phyloP scores from a whole-genome alignment of 1,140 invertebrate species.

The Vanessa atalanta region DNA sequence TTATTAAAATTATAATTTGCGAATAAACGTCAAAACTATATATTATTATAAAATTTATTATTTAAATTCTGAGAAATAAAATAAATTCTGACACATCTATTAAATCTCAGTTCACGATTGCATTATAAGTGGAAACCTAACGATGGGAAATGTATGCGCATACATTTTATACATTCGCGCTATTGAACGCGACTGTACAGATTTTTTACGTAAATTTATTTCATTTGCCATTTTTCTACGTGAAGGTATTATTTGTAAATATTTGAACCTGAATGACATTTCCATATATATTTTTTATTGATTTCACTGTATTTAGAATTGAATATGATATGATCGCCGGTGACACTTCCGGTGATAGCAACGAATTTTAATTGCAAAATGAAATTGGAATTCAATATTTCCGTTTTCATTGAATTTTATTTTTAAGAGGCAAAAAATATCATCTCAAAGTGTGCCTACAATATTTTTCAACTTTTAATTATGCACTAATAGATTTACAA shows the following conservation, averaged over 20 bases:
- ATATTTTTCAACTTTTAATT: no score
- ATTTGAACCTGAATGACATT: background rate
- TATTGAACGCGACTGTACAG: slow-evolving; percentile 6
- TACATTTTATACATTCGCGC: slow-evolving; percentile 34
- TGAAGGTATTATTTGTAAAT: slow-evolving; percentile 8
- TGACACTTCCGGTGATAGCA: no score
- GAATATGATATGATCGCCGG: background rate
- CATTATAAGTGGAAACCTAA: slow-evolving; percentile 16
- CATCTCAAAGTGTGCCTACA: no score
- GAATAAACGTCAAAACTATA: no score
- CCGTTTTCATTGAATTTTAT: no score
- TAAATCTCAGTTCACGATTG: background rate
- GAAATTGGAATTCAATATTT: no score
- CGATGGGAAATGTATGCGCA: slow-evolving; percentile 41
- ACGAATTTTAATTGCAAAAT: no score
- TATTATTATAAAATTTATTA: no score
- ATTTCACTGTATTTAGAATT: background rate
- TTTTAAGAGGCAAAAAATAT: no score
- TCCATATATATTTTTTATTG: background rate
- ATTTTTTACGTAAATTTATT: slow-evolving; percentile 10
- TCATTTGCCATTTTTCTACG: slow-evolving; percentile 15
- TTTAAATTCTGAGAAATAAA: background rate
- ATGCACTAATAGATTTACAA: no score
- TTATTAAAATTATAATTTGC: no score
- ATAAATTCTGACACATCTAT: background rate